Base-by-base conservation (phyloP, 1,140 invertebrate genomes). In the Cotesia typhae region DNA sequence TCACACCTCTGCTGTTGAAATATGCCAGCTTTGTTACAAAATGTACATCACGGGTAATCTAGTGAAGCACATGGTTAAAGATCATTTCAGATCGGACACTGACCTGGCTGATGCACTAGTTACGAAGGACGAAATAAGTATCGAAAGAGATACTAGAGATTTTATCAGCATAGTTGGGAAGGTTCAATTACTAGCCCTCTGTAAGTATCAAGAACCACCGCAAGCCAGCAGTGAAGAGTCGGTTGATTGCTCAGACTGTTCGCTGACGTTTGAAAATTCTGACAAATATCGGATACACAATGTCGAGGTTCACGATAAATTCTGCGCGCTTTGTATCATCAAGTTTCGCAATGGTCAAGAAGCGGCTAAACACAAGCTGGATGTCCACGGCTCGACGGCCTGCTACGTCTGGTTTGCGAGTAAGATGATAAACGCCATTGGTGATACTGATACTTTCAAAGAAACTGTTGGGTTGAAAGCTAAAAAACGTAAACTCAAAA, bases 341-440 rank as follows among this genome's bases (percentile, higher is more conserved):
- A 70, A 66, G 4, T 77, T 75, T 65, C 41, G 67, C 1, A 74
- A 55, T 0, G 75, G 73, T 0, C 41, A 66, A n/a, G 67, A 68
- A 2, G 78, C 76, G 28, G 71, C 66, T 7, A 68, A 63, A 41
- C 78, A 79, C 71, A 79, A 77, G 28, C 67, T 63, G 5, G 57
- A 66, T 7, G 53, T 60, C 17, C 78, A 79, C 66, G 74, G 73
- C 1, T 76, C 76, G 3, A 75, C 72, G 5, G 73, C 72, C 5
- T 70, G 73, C 51, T 79, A 79, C 59, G 55, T 77, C 3, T 79
- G 78, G 78, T 75, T 75, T 61, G 76, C 75, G 4, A 74, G 75
- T 53, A 72, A 74, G 10, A 67, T 74, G 4, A 55, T 75, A 1
- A 67, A 20, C 2, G 75, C 75, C 2, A 37, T 74, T 28, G 53